Evolutionary conservation across 2,797 vertebrate species (phyloP), one percentile per base, ranked within the genome.

Genomic region (Corythornis leucogaster): DNA sequence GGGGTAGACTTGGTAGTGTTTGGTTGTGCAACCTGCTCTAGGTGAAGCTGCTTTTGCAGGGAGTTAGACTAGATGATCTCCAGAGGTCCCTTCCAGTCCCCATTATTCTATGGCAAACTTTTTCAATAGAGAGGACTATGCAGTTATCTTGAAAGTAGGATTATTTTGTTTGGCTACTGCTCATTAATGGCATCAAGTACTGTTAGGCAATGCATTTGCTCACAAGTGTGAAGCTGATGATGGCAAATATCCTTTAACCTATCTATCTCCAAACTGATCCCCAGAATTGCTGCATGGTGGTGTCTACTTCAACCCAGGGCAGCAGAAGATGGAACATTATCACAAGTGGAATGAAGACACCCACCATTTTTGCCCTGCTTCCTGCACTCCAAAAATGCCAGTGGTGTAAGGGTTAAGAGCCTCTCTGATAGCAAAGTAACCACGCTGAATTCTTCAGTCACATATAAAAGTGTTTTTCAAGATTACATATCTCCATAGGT

Each of bases 401-500:
- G 48, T 42, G 30, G 45, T 76, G 58, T 57, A 86, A 93, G 93
- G 63, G 94, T 95, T 87, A 95, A 96, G 46, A 92, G 50, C 50
- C 50, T 89, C 93, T 91, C 87, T 76, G 76, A 57, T 15, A 87
- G 74, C 61, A 86, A n/a, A 63, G 30, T 15, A 59, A 43, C 31
- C 30, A 6, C 76, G 46, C 21, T 92, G 84, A 96, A 73, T 93
- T 95, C 70, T 87, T 59, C 74, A 80, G 83, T 40, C 38, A 40
- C 38, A 91, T 83, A 87, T 31, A 92, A 93, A 96, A 95, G 78
- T 88, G 84, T 91, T 93, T 92, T 81, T 59, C 88, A 93, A 15
- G 74, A 83, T 91, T 85, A 73, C 62, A n/a, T 92, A 88, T 95
- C 91, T 96, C 89, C 85, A 90, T 92, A 91, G 71, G 85, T 96